These are phyloP conservation scores for Parnassius orleans DNA, from an alignment of 2,888 invertebrate genomes.

Conservation along the genomic window DNA sequence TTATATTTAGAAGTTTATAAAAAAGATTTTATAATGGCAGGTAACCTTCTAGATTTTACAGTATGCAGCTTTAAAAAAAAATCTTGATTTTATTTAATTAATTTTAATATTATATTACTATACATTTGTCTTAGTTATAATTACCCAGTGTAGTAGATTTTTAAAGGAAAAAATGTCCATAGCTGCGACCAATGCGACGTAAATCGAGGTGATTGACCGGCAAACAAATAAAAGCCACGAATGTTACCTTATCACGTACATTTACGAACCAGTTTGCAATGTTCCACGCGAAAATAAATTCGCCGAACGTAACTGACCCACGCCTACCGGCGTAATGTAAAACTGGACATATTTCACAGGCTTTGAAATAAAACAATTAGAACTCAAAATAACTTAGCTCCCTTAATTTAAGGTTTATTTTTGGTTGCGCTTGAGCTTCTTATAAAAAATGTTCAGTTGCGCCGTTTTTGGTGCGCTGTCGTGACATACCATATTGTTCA, in stretches of 20 bases:
- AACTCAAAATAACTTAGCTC: constrained; percentile 49
- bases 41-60: no score
- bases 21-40: no score
- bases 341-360: constrained; percentile 72
- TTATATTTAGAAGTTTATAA: no score
- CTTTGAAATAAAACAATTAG: constrained; percentile 36
- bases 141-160: no score
- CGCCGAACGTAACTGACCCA: constrained; percentile 67
- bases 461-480: constrained; percentile 67
- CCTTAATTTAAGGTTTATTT: constrained; percentile 48
- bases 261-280: constrained; percentile 53
- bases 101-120: no score
- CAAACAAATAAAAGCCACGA: constrained; percentile 32
- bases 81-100: no score
- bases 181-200: constrained; percentile 21
- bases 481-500: constrained; percentile 78
- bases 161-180: no score
- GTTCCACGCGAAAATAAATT: constrained; percentile 48
- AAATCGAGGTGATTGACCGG: constrained; percentile 60
- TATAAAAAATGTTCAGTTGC: constrained; percentile 52
- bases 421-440: constrained; percentile 34
- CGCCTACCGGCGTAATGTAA: constrained; percentile 70
- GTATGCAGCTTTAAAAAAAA: no score
- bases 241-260: constrained; percentile 46
- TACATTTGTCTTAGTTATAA: no score